Base-by-base conservation (phyloP, 2,113 vertebrate species). In the Ictalurus punctatus region DNA sequence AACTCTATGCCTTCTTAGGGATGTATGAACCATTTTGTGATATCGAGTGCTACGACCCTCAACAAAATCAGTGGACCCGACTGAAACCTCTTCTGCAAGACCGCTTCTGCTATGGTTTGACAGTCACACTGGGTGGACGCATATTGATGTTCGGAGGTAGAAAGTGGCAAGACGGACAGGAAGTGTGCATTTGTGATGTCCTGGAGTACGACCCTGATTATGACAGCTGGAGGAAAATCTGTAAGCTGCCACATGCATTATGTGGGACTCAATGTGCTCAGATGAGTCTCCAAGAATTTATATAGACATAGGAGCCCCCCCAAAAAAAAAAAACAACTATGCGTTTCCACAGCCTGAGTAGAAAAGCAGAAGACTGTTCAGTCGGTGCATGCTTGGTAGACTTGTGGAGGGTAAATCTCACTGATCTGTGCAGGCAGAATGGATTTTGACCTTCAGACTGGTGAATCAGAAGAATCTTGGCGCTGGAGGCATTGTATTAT, bases 1-100 rank as follows among this genome's bases (percentile, higher is more conserved):
- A 93, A n/a, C 94, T 99, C 92, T 99, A 97, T 84, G 96, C 97
- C n/a, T 96, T 99, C 90, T 89, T 99, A 92, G 98, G 98, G 17
- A 95, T 96, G 91, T 98, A 97, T 1, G 98, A 99, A 91, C 97
- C 97, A 3, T 99, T 98, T 93, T 98, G 97, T 7, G 98, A 99
- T 87, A 98, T 99, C 1, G 98, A 99, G 92, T 94, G 94, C 82
- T 99, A 98, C 0, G 95, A 98, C 65, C 94, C 97, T 0, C 85
- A 56, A 17, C 88, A 93, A 0, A 96, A 98, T 90, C 96, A 96
- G 73, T 99, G 98, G 98, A 98, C 96, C 1, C 96, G 97, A 54
- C 93, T 99, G 27, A 94, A 94, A 34, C 97, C 98, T 0, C 93
- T 98, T 37, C 91, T 95, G 63, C 96, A 95, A 0, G 98, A 97